These are phyloP conservation scores for Leptinotarsa haldemani DNA, from an alignment of 2,888 invertebrate species.

Conservation along the genomic window DNA sequence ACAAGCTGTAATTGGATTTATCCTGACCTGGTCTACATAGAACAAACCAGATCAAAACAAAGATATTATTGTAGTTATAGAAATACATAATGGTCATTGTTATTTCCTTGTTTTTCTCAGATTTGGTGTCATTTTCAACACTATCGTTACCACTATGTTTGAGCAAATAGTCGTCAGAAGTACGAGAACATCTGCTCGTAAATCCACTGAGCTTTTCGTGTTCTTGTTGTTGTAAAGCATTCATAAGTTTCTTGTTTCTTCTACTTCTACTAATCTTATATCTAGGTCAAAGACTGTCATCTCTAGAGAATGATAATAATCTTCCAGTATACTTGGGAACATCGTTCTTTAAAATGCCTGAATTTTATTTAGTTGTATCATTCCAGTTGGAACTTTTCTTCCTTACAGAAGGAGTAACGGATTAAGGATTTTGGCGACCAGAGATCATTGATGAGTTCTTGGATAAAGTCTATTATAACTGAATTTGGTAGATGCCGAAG, in stretches of 20 bases:
- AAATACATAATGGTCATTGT: too few species aligned
- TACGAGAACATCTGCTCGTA: conserved; percentile 58
- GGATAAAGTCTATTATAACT: conserved; percentile 69
- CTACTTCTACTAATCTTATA: conserved; percentile 53
- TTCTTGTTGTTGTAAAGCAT: conserved; percentile 61
- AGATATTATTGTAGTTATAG: too few species aligned
- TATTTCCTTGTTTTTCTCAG: background rate
- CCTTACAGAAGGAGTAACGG: conserved; percentile 54
- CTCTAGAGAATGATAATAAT: conserved; percentile 44
- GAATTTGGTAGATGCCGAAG: conserved; percentile 67
- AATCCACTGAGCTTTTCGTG: conserved; percentile 58
- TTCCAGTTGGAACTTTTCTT: conserved; percentile 51
- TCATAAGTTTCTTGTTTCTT: conserved; percentile 63
- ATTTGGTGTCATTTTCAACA: conserved; percentile 21
- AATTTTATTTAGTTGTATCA: conserved; percentile 48
- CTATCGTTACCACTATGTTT: conserved; percentile 24
- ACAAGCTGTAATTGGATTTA: too few species aligned
- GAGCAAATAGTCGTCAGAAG: conserved; percentile 53
- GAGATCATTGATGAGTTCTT: conserved; percentile 60
- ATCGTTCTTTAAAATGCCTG: conserved; percentile 51
- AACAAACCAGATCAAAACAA: too few species aligned
- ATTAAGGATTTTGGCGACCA: conserved; percentile 59
- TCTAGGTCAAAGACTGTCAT: conserved; percentile 47
- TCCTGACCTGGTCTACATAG: too few species aligned
- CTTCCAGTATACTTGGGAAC: conserved; percentile 43